Conservation (phyloP, 1,140 invertebrate species). For the Drosophila busckii region DNA sequence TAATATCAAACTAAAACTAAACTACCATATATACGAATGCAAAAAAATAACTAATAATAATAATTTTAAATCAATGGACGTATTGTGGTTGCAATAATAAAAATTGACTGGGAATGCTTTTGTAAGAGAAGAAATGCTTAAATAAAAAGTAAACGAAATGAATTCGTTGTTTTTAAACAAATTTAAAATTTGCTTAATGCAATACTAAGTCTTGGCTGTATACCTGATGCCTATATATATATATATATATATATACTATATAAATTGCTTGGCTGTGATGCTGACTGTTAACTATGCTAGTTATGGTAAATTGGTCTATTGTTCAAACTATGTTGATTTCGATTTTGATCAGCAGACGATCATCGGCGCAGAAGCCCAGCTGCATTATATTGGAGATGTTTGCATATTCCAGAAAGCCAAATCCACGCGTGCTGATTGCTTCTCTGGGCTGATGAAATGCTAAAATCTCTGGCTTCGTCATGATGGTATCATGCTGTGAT, state of each 20-base stretch:
- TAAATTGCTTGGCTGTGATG: conserved; percentile 42
- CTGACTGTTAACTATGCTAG: background rate
- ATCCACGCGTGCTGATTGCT: conserved; percentile 85
- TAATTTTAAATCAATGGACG: conserved; percentile 33
- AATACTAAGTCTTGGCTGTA: background rate
- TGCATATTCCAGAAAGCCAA: conserved; percentile 88
- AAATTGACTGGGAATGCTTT: conserved; percentile 25
- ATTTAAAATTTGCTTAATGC: conserved; percentile 14
- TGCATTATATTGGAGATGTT: conserved; percentile 83
- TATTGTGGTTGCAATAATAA: conserved; percentile 30
- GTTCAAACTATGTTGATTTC: conserved; percentile 80
- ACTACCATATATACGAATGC: background rate
- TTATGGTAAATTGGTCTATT: background rate
- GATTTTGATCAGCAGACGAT: conserved; percentile 83
- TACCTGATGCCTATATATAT: conserved; percentile 8
- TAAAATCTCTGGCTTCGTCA: conserved; percentile 84
- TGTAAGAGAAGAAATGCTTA: conserved; percentile 1
- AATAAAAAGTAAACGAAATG: background rate
- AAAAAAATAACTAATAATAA: conserved; percentile 1
- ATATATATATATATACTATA: conserved; percentile 15
- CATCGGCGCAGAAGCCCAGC: conserved; percentile 83
- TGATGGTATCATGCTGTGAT: conserved; percentile 86
- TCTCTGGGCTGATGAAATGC: conserved; percentile 85
- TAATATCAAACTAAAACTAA: background rate
- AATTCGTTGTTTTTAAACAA: too few relatives aligned